phyloP scores from a whole-genome alignment of 2,113 vertebrate species.

The Zingel zingel region DNA sequence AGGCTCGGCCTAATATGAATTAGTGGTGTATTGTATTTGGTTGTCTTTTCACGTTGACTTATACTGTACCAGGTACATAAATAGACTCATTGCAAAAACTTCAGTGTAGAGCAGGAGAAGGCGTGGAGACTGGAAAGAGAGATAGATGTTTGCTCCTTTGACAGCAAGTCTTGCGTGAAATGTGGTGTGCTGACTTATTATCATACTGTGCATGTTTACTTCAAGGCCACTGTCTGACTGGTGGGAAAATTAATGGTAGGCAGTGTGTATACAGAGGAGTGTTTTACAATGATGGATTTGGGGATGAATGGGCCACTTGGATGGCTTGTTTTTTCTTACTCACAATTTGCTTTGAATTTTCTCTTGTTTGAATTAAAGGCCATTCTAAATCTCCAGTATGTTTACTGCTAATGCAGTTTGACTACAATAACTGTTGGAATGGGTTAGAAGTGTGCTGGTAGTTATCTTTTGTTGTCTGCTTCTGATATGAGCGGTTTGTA shows the following conservation, averaged over 20 bases:
- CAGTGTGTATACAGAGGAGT: slow-evolving; percentile 49
- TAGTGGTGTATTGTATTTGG: slow-evolving; percentile 44
- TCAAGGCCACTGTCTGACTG: slow-evolving; percentile 68
- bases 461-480: slow-evolving; percentile 37
- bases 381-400: slow-evolving; percentile 3
- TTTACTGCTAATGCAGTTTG: slow-evolving; percentile 20
- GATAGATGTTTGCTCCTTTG: slow-evolving; percentile 66
- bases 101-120: slow-evolving; percentile 19
- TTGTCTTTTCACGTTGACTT: slow-evolving; percentile 56
- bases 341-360: neutral
- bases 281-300: slow-evolving; percentile 59
- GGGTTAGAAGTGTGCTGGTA: slow-evolving; percentile 13
- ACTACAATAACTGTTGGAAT: slow-evolving; percentile 9
- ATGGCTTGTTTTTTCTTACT: slow-evolving; percentile 38
- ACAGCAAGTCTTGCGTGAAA: slow-evolving; percentile 76
- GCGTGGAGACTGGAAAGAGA: slow-evolving; percentile 20
- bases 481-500: slow-evolving; percentile 5
- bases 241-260: slow-evolving; percentile 58
- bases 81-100: slow-evolving; percentile 30
- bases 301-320: slow-evolving; percentile 51
- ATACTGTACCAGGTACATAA: slow-evolving; percentile 38
- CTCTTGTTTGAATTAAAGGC: slow-evolving; percentile 34
- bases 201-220: slow-evolving; percentile 66
- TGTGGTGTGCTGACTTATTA: slow-evolving; percentile 71
- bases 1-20: slow-evolving; percentile 44